Conservation (phyloP, 2,888 invertebrate species). For the Troglohyphantes excavatus region DNA sequence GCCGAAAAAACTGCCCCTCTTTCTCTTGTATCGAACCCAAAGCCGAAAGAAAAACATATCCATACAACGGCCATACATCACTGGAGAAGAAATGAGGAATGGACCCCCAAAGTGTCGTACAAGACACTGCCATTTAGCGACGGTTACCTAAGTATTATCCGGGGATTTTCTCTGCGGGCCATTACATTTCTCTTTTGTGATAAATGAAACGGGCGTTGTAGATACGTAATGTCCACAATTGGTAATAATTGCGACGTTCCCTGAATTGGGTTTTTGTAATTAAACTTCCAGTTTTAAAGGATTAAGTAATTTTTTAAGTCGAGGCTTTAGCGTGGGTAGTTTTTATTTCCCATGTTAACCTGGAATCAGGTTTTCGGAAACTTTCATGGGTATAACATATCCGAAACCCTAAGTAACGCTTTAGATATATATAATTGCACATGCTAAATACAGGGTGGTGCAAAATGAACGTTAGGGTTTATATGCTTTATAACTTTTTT, state of each 20-base stretch:
- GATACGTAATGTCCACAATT: slow-evolving; percentile 7
- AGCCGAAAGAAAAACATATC: slow-evolving; percentile 60
- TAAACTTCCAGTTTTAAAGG: not conserved
- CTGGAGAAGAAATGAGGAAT: slow-evolving; percentile 42
- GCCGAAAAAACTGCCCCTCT: slow-evolving; percentile 33
- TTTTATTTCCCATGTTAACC: too few species aligned
- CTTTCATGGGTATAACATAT: too few species aligned
- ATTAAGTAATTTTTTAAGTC: too few species aligned
- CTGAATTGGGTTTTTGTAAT: not conserved
- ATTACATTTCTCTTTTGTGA: slow-evolving; percentile 46
- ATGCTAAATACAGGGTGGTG: too few species aligned
- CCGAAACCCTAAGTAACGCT: too few species aligned
- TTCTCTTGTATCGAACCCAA: slow-evolving; percentile 25
- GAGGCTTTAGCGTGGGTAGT: too few species aligned
- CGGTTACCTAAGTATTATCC: slow-evolving; percentile 65
- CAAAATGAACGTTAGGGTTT: too few species aligned
- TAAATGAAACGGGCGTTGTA: slow-evolving; percentile 53
- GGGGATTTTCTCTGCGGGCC: slow-evolving; percentile 52
- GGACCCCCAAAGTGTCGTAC: slow-evolving; percentile 48
- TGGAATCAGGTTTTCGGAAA: too few species aligned
- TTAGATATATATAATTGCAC: too few species aligned
- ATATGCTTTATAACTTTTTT: too few species aligned
- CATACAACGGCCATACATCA: slow-evolving; percentile 40
- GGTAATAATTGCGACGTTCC: not conserved
- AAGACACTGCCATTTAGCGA: slow-evolving; percentile 46